Conservation (phyloP, 1,140 invertebrate genomes). For the Meloidogyne hapla region DNA sequence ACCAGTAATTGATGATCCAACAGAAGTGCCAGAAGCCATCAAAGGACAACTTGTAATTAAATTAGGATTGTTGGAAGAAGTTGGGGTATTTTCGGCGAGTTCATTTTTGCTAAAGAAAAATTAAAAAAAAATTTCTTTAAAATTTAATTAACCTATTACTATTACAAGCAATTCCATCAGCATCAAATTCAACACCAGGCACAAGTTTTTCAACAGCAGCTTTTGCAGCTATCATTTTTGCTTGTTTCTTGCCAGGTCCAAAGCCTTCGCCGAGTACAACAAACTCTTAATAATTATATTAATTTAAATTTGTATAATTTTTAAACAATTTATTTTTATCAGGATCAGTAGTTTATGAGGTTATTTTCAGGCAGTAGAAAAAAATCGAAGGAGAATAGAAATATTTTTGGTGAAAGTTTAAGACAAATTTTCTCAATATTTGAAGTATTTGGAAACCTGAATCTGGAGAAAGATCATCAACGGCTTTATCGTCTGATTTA, state of each 20-base stretch:
- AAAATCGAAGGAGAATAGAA: too few relatives aligned
- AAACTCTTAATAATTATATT: conserved; percentile 16
- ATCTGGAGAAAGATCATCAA: neutral
- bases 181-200: conserved; percentile 47
- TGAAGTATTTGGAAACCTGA: neutral
- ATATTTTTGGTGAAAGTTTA: too few relatives aligned
- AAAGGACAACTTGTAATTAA: neutral
- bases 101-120: conserved; percentile 27
- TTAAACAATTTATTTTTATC: too few relatives aligned
- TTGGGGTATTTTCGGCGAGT: neutral
- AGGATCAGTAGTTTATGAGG: too few relatives aligned
- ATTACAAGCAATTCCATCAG: conserved; percentile 38
- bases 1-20: neutral
- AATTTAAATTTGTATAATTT: neutral
- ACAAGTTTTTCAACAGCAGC: conserved; percentile 40
- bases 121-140: neutral
- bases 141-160: conserved; percentile 15
- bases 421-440: too few relatives aligned
- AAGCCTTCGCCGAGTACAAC: conserved; percentile 45
- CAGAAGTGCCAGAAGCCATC: neutral
- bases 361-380: too few relatives aligned
- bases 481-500: neutral
- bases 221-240: conserved; percentile 47
- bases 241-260: conserved; percentile 48
- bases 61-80: conserved; percentile 2